A percentile compares a stretch with the other conserved stretches of the same genome.
Conservation (phyloP, 2,888 invertebrate species). For the Conistra vaccinii region DNA sequence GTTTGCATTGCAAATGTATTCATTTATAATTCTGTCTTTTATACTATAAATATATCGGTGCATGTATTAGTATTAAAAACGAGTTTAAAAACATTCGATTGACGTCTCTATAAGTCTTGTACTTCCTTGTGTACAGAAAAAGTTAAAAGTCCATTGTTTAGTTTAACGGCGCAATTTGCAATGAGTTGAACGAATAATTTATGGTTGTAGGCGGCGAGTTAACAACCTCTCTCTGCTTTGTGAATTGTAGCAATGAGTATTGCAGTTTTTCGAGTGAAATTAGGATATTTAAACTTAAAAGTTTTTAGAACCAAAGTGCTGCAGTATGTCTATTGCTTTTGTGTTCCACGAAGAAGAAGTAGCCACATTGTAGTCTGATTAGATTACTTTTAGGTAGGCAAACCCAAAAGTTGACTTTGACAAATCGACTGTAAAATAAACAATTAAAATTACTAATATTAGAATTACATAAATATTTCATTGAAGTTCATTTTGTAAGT, state of each 20-base stretch:
- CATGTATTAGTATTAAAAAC: conserved; percentile 19
- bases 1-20: conserved; percentile 42
- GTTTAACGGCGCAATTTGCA: conserved; percentile 30
- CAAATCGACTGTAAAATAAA: background rate
- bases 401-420: background rate
- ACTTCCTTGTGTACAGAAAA: conserved; percentile 46
- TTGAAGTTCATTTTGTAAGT: conserved; percentile 52
- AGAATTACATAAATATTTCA: conserved; percentile 41
- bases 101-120: conserved; percentile 18
- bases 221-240: conserved; percentile 47
- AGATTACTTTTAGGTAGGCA: background rate
- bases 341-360: background rate
- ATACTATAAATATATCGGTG: conserved; percentile 8
- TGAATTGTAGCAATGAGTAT: conserved; percentile 34
- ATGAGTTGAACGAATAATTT: conserved; percentile 48
- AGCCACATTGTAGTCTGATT: too few relatives aligned
- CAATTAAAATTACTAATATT: conserved; percentile 15
- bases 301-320: background rate
- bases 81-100: conserved; percentile 14
- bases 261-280: conserved; percentile 16
- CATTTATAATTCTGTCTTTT: conserved; percentile 12
- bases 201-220: conserved; percentile 31
- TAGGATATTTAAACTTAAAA: conserved; percentile 14
- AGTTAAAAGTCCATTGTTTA: conserved; percentile 48
- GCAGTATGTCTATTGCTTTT: background rate